Conservation (phyloP, 2,888 invertebrate species). For the Dicyrtomina minuta region DNA sequence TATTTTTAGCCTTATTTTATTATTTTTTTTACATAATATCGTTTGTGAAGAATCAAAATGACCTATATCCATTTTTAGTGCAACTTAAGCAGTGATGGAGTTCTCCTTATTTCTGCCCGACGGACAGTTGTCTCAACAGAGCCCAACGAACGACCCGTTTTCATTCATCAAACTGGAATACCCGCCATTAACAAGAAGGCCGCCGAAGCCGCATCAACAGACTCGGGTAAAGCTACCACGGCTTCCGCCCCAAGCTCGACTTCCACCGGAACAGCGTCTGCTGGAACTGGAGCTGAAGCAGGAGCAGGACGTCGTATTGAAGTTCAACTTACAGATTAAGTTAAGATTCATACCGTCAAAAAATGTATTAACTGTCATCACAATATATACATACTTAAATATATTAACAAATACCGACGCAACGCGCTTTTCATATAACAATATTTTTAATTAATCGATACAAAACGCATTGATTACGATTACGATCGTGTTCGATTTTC, state of each 20-base stretch:
- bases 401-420: too few relatives aligned
- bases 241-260: neutral
- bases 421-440: too few relatives aligned
- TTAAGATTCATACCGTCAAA: too few relatives aligned
- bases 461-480: too few relatives aligned
- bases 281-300: neutral
- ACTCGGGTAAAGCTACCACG: neutral
- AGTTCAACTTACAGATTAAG: neutral
- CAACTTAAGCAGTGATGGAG: conserved; percentile 18
- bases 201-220: neutral
- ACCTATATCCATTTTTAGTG: too few relatives aligned
- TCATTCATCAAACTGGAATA: conserved; percentile 14
- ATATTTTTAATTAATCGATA: too few relatives aligned
- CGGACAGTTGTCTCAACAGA: neutral
- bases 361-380: too few relatives aligned
- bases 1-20: neutral
- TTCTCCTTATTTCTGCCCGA: conserved; percentile 12
- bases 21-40: neutral
- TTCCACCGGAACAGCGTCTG: neutral
- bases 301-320: conserved; percentile 7
- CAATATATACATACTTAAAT: too few relatives aligned
- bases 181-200: conserved; percentile 23
- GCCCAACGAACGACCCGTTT: neutral
- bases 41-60: too few relatives aligned
- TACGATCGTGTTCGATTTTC: too few relatives aligned